Percentiles rank a stretch among this genome's conserved stretches.
Conservation (phyloP, 2,113 vertebrate genomes). For the Melanocharis versteri region DNA sequence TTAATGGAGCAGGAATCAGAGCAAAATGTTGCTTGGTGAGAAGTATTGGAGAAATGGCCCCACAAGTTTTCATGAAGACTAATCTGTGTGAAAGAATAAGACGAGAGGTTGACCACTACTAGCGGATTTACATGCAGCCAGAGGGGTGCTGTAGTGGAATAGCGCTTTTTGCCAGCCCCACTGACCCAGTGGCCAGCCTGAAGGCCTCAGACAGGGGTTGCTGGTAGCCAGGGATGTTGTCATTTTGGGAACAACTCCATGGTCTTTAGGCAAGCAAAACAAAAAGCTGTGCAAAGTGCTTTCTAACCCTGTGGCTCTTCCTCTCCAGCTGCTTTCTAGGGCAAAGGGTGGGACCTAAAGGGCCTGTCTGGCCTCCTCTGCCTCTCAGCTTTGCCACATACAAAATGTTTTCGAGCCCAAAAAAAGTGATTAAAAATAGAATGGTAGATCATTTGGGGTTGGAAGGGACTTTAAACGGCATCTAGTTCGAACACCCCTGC, state of each 20-base stretch:
- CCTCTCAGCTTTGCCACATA: background rate
- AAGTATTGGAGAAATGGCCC: background rate
- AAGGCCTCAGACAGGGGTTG: background rate
- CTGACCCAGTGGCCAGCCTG: background rate
- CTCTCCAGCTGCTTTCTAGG: background rate
- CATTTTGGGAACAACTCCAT: background rate
- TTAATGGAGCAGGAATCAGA: background rate
- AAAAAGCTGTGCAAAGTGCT: background rate
- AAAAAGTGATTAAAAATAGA: background rate
- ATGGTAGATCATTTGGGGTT: background rate
- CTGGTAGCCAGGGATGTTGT: accelerated
- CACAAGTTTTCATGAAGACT: background rate
- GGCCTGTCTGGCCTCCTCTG: background rate
- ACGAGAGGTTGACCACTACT: background rate
- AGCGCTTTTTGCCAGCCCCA: no score
- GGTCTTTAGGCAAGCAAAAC: accelerated
- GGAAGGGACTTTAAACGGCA: background rate
- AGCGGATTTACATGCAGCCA: accelerated
- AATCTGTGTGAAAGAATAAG: background rate
- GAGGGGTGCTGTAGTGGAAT: accelerated
- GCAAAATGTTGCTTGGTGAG: background rate
- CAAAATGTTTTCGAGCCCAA: background rate
- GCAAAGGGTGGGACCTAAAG: background rate
- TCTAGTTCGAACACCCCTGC: accelerated
- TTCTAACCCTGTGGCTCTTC: background rate